phyloP scores from a whole-genome alignment of 2,113 vertebrate species.

The Pungitius pungitius region DNA sequence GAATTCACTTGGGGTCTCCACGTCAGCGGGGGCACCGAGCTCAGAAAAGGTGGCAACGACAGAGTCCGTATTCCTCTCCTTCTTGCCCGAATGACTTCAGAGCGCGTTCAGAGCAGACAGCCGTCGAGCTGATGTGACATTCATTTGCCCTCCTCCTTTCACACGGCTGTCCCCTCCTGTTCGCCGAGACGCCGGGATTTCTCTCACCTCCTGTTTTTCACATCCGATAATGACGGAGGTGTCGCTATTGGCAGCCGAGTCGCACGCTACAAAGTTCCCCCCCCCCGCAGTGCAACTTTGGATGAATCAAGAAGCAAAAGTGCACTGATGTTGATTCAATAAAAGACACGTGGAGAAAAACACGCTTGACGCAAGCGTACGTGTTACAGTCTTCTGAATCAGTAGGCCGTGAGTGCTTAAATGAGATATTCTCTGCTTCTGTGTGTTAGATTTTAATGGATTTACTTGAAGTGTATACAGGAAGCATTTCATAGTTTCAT shows the following conservation, averaged over 20 bases:
- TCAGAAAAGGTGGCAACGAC: background rate
- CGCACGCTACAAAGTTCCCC: background rate
- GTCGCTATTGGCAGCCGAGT: slow-evolving; percentile 33
- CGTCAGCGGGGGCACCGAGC: no score
- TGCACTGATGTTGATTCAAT: slow-evolving; percentile 13
- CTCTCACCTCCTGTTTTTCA: slow-evolving; percentile 32
- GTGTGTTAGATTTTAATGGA: background rate
- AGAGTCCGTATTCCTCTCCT: background rate
- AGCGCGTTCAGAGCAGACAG: slow-evolving; percentile 9
- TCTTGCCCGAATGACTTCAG: slow-evolving; percentile 17
- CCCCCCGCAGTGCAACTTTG: background rate
- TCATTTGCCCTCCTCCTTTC: background rate
- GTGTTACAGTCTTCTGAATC: slow-evolving; percentile 12
- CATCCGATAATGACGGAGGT: slow-evolving; percentile 48
- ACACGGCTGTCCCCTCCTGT: slow-evolving; percentile 15
- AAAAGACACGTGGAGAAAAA: slow-evolving; percentile 16
- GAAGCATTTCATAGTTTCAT: no score
- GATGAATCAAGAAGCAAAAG: slow-evolving; percentile 29
- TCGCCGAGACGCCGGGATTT: slow-evolving; percentile 12
- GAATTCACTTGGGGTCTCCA: background rate
- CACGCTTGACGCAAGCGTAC: slow-evolving; percentile 9
- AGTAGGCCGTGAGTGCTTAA: slow-evolving; percentile 1
- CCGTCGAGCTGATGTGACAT: slow-evolving; percentile 37
- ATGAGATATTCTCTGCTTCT: background rate
- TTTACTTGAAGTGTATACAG: background rate